Base-by-base conservation (phyloP, 2,113 vertebrate species). In the Xiphophorus hellerii region DNA sequence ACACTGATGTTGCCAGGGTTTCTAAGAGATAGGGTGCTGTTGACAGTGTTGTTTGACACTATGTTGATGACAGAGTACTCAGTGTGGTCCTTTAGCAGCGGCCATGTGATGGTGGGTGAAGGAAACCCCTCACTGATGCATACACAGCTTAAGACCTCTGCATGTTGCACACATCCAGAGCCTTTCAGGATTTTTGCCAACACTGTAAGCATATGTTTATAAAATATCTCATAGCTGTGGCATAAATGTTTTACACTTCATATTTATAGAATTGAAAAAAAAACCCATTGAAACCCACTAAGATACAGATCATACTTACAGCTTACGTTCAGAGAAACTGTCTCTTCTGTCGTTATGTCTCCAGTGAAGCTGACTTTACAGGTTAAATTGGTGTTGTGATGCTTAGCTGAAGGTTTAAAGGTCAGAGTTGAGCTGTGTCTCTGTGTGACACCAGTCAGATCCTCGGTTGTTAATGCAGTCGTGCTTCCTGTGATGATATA, bases 41-140 rank as follows among this genome's bases (percentile, higher is more conserved):
- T 90, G 20, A 91, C 77, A 0, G 62, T 71, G 81, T 72, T 25
- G 22, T 76, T 44, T 13, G 71, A 78, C 25, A 86, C 84, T 0
- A 33, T 60, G 25, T 66, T 87, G 3, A 27, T 71, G 7, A 84
- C 4, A 3, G 30, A 66, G 70, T 89, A 90, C 8, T 77, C 65
- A 4, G 44, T 35, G 25, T 60, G 54, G 28, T 76, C 31, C 25
- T 69, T 14, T 72, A 91, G 29, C 66, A 81, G 69, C 0, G 78
- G 84, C 92, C 92, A 93, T 33, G 3, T 67, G 27, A 93, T 81
- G 54, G 76, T n/a, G 60, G 92, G 90, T 20, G 85, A 51, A 60
- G 87, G 88, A 69, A 79, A 22, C 5, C 89, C 90, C 37, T 76
- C 39, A 58, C 73, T 85, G 54, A 89, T 20, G 11, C 90, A 92